Percentiles rank a stretch among this genome's conserved stretches.
These are phyloP conservation scores for Drosophila nigricruria DNA, from an alignment of 2,888 invertebrate genomes.

Conservation along the genomic window DNA sequence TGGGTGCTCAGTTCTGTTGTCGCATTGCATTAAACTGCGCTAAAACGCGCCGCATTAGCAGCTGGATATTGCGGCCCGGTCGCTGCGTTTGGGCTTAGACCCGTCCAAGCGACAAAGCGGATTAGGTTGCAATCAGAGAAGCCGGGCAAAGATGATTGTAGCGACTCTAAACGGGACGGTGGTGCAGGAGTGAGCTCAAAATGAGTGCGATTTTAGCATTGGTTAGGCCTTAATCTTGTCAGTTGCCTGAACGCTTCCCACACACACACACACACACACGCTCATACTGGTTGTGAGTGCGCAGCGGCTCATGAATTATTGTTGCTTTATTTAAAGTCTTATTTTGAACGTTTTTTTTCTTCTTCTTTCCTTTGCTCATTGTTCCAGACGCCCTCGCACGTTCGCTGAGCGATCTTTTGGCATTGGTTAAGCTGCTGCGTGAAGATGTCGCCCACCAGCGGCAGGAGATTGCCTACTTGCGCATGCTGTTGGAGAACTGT, in stretches of 20 bases:
- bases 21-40: slow-evolving; percentile 71
- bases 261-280: slow-evolving; percentile 48
- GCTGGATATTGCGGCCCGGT: slow-evolving; percentile 60
- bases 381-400: slow-evolving; percentile 87
- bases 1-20: slow-evolving; percentile 67
- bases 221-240: slow-evolving; percentile 80
- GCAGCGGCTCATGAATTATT: slow-evolving; percentile 67
- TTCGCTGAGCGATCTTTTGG: slow-evolving; percentile 89
- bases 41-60: slow-evolving; percentile 72
- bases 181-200: slow-evolving; percentile 35
- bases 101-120: slow-evolving; percentile 76
- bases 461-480: slow-evolving; percentile 89
- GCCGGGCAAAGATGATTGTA: background rate
- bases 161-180: slow-evolving; percentile 11
- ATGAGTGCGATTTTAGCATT: slow-evolving; percentile 78
- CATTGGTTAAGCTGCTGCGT: slow-evolving; percentile 89
- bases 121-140: slow-evolving; percentile 77
- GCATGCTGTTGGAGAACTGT: slow-evolving; percentile 91
- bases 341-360: slow-evolving; percentile 40
- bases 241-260: slow-evolving; percentile 78
- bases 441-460: slow-evolving; percentile 90
- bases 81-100: slow-evolving; percentile 36
- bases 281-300: too few species aligned
- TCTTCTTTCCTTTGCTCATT: slow-evolving; percentile 46
- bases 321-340: slow-evolving; percentile 74